These are phyloP conservation scores for Acrobasis suavella DNA, from an alignment of 2,888 invertebrate species.

Conservation along the genomic window DNA sequence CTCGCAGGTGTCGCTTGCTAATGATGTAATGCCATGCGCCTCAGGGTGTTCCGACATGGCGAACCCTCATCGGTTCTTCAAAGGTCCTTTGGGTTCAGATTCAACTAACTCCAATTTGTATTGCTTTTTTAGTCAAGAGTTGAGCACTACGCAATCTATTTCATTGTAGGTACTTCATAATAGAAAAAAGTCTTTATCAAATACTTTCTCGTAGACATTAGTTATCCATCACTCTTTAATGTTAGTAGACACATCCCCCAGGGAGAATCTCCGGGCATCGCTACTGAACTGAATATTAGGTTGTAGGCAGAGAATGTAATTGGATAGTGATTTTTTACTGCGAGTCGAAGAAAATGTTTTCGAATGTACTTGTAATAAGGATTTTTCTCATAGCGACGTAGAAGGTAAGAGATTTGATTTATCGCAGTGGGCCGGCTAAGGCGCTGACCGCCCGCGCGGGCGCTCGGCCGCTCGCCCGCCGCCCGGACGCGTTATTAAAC, in stretches of 20 bases:
- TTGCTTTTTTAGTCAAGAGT: constrained; percentile 13
- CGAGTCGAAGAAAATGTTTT: constrained; percentile 62
- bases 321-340: constrained; percentile 42
- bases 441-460: constrained; percentile 63
- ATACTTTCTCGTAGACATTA: neutral
- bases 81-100: constrained; percentile 41
- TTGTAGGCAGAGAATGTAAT: constrained; percentile 36
- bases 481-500: constrained; percentile 82
- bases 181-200: neutral
- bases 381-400: constrained; percentile 70
- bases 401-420: constrained; percentile 81
- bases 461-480: constrained; percentile 50
- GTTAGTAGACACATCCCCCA: constrained; percentile 5
- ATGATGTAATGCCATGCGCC: constrained; percentile 54
- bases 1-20: constrained; percentile 59
- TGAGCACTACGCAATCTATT: neutral
- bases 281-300: constrained; percentile 30
- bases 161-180: neutral
- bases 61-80: constrained; percentile 50
- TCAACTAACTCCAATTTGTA: constrained; percentile 21
- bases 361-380: constrained; percentile 77
- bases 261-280: constrained; percentile 23
- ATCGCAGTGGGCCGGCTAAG: constrained; percentile 69
- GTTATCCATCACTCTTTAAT: constrained; percentile 6
- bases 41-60: constrained; percentile 47